Evolutionary conservation across 1,140 invertebrate genomes (phyloP), one percentile per base, ranked within the genome.

Genomic region (Diabrotica undecimpunctata): DNA sequence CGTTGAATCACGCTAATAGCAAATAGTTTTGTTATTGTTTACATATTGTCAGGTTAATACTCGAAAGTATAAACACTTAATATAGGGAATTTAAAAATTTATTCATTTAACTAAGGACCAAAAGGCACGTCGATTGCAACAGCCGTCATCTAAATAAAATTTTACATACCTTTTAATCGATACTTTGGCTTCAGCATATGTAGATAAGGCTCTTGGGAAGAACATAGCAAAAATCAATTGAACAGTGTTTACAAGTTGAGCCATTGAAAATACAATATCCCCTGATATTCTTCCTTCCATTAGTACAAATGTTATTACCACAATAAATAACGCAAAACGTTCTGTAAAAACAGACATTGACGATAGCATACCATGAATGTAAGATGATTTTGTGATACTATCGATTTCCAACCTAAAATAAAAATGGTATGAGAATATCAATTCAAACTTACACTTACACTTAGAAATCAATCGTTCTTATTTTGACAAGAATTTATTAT

Each of bases 241-340:
- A 13, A 92, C 74, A 54, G 87, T 82, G 75, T 92, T 91, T 74
- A 88, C 89, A 70, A 92, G 86, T 62, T 90, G 86, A 39, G 89
- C 86, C 64, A 89, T 81, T 7, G 90, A 87, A 77, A 92, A 92
- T 7, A 90, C 87, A 72, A 86, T 85, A 64, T 88, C 84, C 0
- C 90, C 84, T 2, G 85, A 84, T 64, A 91, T 83, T 6, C 78
- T 74, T 13, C 87, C 84, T 5, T 85, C 86, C 56, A 84, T 75
- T 52, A 90, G 73, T 52, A 91, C 85, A 66, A 86, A 91, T 2
- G 85, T 80, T 57, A 91, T 78, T 51, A 93, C 80, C 7, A 88
- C 90, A 12, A 90, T 78, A 75, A 85, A 91, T 14, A 92, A 79
- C 36, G 90, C 87, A 54, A 89, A 82, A 61, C 90, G 83, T 69